Evolutionary conservation across 2,113 vertebrate species (phyloP), one percentile per base, ranked within the genome.

Genomic region (Alligator sinensis): DNA sequence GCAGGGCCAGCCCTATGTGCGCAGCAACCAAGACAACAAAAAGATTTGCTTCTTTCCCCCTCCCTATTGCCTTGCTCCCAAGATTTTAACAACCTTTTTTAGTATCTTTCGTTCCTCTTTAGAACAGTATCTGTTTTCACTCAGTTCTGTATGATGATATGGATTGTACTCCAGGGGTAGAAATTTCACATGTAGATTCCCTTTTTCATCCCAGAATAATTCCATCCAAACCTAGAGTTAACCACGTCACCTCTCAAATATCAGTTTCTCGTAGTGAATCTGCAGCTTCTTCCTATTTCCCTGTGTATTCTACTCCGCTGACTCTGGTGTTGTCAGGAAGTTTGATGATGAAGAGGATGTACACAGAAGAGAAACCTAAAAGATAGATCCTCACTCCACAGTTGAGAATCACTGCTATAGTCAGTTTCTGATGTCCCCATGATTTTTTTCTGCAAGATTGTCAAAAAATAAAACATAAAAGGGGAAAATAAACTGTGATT

Each of bases 381-480:
- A 47, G 11, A 24, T 89, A 89, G 3, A 82, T 75, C 59, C 59
- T 34, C 77, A 19, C 10, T 47, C 66, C 54, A 3, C 80, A 66
- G 76, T 91, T 66, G 84, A 90, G 57, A 87, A 88, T 83, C 88
- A 80, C 6, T 91, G 66, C 84, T 80, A 78, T 76, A 76, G 34
- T 47, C 30, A 72, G 34, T 72, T 60, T 87, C 54, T 78, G 66
- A 6, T 83, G 68, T 54, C 64, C 60, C 54, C 47, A 47, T 89
- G 88, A 72, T 72, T 94, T 93, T 63, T 84, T 83, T 34, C 60
- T 62, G 68, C 5, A 94, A 84, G 11, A 84, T 81, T 74, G 59
- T 94, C 79, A 93, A 90, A 90, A 96, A 76, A 9, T 25, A 62
- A 87, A 90, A 87, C 79, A 47, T 47, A 47, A 47, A 47, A 47